Conservation (phyloP, 2,113 vertebrate genomes). For the Scomber colias region DNA sequence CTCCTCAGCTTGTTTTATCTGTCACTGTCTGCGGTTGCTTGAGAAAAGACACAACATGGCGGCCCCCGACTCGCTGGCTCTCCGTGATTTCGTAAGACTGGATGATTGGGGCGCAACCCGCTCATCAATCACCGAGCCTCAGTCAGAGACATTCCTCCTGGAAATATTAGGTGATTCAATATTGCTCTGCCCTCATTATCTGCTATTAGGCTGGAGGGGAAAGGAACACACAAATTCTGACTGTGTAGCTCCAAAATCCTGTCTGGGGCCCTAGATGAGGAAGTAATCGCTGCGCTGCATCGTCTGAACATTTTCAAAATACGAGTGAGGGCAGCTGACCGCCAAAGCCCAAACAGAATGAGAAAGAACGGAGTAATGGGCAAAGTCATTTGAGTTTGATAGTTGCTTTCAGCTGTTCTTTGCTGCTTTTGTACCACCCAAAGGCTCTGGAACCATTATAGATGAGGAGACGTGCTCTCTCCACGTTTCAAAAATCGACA, state of each 20-base stretch:
- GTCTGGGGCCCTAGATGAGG: slow-evolving; percentile 47
- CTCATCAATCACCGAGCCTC: slow-evolving; percentile 69
- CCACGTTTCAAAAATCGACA: slow-evolving; percentile 1
- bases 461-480: neutral
- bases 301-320: slow-evolving; percentile 49
- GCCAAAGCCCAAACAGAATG: slow-evolving; percentile 45
- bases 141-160: slow-evolving; percentile 62
- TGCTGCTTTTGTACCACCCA: slow-evolving; percentile 15
- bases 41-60: slow-evolving; percentile 55
- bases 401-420: slow-evolving; percentile 64
- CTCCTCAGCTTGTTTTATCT: slow-evolving; percentile 13
- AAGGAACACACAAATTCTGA: slow-evolving; percentile 57
- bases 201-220: slow-evolving; percentile 64
- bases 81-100: slow-evolving; percentile 1
- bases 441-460: slow-evolving; percentile 1
- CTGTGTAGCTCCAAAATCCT: slow-evolving; percentile 44
- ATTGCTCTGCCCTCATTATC: slow-evolving; percentile 71
- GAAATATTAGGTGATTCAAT: slow-evolving; percentile 66
- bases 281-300: slow-evolving; percentile 60
- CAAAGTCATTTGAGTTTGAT: slow-evolving; percentile 48
- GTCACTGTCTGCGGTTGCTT: slow-evolving; percentile 32
- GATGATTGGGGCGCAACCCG: slow-evolving; percentile 49
- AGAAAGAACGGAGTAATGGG: slow-evolving; percentile 49
- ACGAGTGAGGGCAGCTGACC: slow-evolving; percentile 47
- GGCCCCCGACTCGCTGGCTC: slow-evolving; percentile 36